These are phyloP conservation scores for Artibeus jamaicensis DNA, from an alignment of 2,797 vertebrate species.

Conservation along the genomic window DNA sequence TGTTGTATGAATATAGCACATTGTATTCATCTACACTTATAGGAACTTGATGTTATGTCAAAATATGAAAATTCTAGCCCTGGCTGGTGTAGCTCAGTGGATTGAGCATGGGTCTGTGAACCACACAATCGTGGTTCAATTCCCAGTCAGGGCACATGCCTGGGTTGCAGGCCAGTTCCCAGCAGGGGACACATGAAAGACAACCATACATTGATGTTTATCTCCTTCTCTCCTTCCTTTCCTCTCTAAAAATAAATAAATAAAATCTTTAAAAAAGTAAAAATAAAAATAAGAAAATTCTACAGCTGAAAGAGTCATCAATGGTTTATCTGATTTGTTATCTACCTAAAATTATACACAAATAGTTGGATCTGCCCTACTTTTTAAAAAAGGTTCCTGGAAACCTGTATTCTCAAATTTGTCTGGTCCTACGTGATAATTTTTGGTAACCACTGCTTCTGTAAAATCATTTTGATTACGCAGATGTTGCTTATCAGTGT, in stretches of 20 bases:
- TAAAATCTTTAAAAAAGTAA: no score
- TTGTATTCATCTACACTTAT: slow-evolving; percentile 22
- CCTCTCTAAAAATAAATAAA: no score
- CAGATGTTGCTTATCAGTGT: background rate
- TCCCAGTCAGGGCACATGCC: no score
- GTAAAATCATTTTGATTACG: background rate
- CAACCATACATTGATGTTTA: no score
- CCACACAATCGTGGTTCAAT: no score
- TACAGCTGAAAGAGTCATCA: background rate
- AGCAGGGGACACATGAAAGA: no score
- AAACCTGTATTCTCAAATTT: background rate
- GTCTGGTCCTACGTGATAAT: background rate
- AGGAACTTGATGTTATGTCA: background rate
- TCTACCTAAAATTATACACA: background rate
- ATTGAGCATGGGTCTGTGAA: no score
- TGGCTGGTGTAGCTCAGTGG: no score
- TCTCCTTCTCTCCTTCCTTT: no score
- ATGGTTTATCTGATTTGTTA: background rate
- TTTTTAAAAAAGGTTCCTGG: background rate
- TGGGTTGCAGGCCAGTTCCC: no score
- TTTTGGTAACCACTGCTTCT: background rate
- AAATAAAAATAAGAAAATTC: no score
- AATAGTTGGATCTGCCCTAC: background rate
- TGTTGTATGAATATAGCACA: background rate
- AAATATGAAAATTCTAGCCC: no score